These are phyloP conservation scores for Machaerirhynchus nigripectus DNA, from an alignment of 2,113 vertebrate genomes.

Conservation along the genomic window DNA sequence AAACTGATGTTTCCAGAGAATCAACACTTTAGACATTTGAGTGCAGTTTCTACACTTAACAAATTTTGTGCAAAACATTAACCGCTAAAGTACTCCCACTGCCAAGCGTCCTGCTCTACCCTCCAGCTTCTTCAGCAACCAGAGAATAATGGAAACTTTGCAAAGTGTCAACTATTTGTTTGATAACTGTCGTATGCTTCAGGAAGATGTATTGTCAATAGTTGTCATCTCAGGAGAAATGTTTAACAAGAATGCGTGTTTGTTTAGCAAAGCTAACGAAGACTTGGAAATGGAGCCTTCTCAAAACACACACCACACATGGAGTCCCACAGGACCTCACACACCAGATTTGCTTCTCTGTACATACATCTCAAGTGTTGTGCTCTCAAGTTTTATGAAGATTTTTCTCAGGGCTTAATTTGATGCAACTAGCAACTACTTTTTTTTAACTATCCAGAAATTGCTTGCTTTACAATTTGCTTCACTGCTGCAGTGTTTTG, in stretches of 20 bases:
- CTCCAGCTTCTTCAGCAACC: background rate
- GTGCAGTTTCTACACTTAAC: background rate
- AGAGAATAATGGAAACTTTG: background rate
- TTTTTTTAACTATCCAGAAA: background rate
- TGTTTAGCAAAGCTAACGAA: background rate
- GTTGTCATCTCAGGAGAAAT: background rate
- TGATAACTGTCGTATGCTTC: background rate
- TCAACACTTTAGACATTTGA: background rate
- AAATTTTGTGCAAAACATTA: background rate
- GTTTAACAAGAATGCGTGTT: background rate
- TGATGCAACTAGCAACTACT: background rate
- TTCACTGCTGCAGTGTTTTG: background rate
- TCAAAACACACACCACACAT: background rate
- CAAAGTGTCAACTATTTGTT: background rate
- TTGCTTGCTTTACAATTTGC: background rate
- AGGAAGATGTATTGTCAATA: conserved; percentile 26
- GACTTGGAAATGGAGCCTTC: background rate
- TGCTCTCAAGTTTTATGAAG: background rate
- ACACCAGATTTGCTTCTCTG: background rate
- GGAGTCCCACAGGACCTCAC: background rate
- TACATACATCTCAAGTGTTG: rapidly evolving
- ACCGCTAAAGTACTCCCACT: background rate
- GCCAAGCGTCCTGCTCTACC: background rate
- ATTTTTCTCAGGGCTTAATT: conserved; percentile 35
- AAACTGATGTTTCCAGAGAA: background rate